phyloP scores from a whole-genome alignment of 2,797 vertebrate genomes.

The Anguilla anguilla region DNA sequence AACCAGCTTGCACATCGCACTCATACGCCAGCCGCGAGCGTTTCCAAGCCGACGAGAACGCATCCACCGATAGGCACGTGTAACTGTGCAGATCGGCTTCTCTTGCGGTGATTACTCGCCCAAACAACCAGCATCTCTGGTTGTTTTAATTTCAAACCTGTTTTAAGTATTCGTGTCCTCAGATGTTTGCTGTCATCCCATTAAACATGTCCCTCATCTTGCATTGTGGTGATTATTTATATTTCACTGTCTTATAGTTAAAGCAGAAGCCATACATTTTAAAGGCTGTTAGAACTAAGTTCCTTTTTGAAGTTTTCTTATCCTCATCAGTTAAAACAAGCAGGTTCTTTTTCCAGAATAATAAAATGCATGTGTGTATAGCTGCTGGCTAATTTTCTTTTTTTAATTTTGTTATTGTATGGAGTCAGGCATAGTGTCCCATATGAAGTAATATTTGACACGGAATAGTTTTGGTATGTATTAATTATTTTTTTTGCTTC shows the following conservation, averaged over 20 bases:
- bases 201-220: background rate
- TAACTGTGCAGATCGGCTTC: slow-evolving; percentile 40
- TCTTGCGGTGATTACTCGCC: slow-evolving; percentile 48
- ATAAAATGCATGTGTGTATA: too few relatives aligned
- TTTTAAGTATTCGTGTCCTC: background rate
- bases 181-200: background rate
- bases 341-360: too few relatives aligned
- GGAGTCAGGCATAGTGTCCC: background rate
- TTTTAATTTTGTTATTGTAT: background rate
- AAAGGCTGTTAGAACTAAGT: too few relatives aligned
- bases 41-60: slow-evolving; percentile 71
- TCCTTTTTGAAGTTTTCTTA: too few relatives aligned
- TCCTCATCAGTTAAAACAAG: too few relatives aligned
- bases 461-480: background rate
- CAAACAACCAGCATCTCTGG: too few relatives aligned
- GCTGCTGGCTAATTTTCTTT: too few relatives aligned
- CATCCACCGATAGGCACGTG: slow-evolving; percentile 46
- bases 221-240: too few relatives aligned
- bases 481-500: background rate
- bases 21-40: slow-evolving; percentile 70
- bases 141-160: background rate
- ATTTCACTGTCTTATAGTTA: too few relatives aligned
- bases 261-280: too few relatives aligned
- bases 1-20: slow-evolving; percentile 74
- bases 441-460: background rate